Percentiles rank a stretch among this genome's conserved stretches.
Evolutionary conservation across 2,888 invertebrate genomes (phyloP).

Genomic region (Pseudococcus longispinus): DNA sequence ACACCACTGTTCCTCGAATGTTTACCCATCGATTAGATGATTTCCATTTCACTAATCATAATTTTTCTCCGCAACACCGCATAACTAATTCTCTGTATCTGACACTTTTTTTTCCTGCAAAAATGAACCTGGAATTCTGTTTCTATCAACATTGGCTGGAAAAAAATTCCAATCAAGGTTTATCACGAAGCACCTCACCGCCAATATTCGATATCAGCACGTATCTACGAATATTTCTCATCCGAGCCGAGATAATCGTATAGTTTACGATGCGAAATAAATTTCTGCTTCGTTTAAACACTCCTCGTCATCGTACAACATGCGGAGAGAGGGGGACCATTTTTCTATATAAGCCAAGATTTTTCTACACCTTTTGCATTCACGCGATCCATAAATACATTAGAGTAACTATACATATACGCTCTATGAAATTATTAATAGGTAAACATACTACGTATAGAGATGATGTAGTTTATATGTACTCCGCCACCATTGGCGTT

Average conservation of each 20-base stretch:
- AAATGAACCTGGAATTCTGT: background rate
- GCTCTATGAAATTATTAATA: slow-evolving; percentile 4
- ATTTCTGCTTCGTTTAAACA: background rate
- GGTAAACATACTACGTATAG: background rate
- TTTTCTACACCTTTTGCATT: background rate
- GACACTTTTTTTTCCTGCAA: background rate
- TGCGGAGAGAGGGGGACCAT: background rate
- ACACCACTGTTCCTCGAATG: background rate
- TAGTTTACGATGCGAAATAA: background rate
- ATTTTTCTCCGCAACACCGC: background rate
- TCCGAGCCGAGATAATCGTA: background rate
- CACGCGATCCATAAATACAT: background rate
- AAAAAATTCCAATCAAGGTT: background rate
- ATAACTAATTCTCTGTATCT: background rate
- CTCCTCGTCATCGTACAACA: background rate
- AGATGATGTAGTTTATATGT: background rate
- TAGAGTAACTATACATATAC: background rate
- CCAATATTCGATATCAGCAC: background rate
- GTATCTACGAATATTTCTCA: background rate
- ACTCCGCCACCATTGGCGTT: background rate
- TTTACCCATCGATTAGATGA: background rate
- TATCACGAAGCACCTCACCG: background rate
- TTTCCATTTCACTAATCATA: background rate
- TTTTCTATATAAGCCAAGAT: background rate
- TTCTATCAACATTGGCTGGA: background rate